Evolutionary conservation across 1,140 invertebrate species (phyloP).

Genomic region (Aphelinus atriplicis): DNA sequence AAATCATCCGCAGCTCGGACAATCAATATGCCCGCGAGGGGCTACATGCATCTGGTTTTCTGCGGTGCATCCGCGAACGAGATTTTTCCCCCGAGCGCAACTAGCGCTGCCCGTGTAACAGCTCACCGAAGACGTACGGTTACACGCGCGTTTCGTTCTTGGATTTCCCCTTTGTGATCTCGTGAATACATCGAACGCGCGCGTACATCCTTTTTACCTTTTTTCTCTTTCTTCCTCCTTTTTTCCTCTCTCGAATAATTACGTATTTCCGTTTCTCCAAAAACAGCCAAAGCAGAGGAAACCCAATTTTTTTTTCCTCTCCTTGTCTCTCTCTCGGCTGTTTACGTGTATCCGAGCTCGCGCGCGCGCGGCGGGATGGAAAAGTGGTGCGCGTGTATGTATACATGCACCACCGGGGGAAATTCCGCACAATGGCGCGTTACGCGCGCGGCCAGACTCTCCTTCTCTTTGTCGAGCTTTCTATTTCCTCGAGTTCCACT

Average conservation of each 20-base stretch:
- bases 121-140: too few species aligned
- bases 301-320: constrained; percentile 18
- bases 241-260: constrained; percentile 32
- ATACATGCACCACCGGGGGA: constrained; percentile 5
- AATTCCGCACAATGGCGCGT: constrained; percentile 26
- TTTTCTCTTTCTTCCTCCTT: too few species aligned
- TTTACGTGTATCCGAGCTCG: not conserved
- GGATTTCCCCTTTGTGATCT: too few species aligned
- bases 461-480: constrained; percentile 38
- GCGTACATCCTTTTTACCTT: too few species aligned
- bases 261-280: constrained; percentile 32
- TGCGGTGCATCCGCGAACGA: too few species aligned
- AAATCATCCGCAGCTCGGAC: too few species aligned
- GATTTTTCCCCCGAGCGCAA: too few species aligned
- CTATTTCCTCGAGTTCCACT: constrained; percentile 13
- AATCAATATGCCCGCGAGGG: too few species aligned
- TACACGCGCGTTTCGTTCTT: too few species aligned
- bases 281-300: constrained; percentile 11
- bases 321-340: too few species aligned
- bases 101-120: too few species aligned
- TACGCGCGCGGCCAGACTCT: not conserved
- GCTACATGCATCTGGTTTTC: too few species aligned
- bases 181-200: constrained; percentile 11
- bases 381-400: not conserved
- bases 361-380: not conserved